Evolutionary conservation across 2,888 invertebrate species (phyloP), one percentile per base, ranked within the genome.

Genomic region (Ochlodes sylvanus): DNA sequence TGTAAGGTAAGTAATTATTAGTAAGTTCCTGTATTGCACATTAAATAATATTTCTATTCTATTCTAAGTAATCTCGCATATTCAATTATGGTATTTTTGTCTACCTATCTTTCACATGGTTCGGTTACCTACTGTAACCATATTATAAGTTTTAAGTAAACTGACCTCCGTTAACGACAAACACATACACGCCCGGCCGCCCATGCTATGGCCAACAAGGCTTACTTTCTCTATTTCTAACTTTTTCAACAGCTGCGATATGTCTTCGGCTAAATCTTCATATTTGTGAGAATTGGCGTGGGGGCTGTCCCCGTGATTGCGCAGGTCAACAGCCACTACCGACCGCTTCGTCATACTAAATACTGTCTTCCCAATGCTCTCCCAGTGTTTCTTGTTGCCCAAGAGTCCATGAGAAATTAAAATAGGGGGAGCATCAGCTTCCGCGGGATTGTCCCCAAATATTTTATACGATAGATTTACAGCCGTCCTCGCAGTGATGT

Each of bases 271-370:
- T 94, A 98, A 95, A 50, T 95, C 94, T 10, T 93, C 86, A 81
- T 98, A 98, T 27, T 94, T 94, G 88, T 98, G 97, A 0, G 95
- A 94, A 0, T 87, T 77, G 0, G 94, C 87, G 79, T 98, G 98
- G 0, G 97, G 97, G 79, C 98, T 98, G 65, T 97, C 96, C 0
- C 99, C 99, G 88, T 99, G 99, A 89, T 99, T 99, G 82, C 99
- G 94, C 7, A 97, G 95, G 91, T 99, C 99, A n/a, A 98, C 94
- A 0, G 96, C 94, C 54, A 97, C 94, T 0, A 98, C 97, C 84
- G 94, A 94, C 73, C 95, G 97, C 77, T 93, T 98, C 96, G 80
- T 95, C 92, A 57, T 95, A 70, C 94, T 94, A 70, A 94, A 87
- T 55, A 97, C 92, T 0, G 94, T 95, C 84, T 97, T 98, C 1